Base-by-base conservation (phyloP, 2,888 invertebrate genomes). In the Oxyteleia sp. region DNA sequence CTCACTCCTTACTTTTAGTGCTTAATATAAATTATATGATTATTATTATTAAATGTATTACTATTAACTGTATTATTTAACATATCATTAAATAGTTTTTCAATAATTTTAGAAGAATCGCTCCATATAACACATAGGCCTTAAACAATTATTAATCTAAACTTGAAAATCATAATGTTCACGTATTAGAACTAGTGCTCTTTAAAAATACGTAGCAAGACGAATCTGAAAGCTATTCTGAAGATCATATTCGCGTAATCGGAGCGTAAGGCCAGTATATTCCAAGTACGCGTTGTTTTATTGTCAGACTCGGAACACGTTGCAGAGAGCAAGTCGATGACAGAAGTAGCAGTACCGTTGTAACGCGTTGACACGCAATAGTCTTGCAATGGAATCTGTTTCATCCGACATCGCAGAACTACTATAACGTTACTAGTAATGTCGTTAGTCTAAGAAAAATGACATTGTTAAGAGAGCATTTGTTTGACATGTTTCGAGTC, bases 171-270 rank as follows among this genome's bases (percentile, higher is more conserved):
- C 10, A 32, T 8, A 32, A 4, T 32, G 32, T 32, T 32, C 32
- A 32, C 10, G 32, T 18, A 35, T 32, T 18, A 35, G 55, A 55
- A 35, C 18, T 11, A 10, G 35, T 8, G 23, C 51, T 16, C 11
- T 29, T 43, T 20, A 57, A 7, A 35, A 32, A 59, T 47, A 29
- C 49, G 49, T 49, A 38, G 13, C 38, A 29, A 32, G 63, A 47
- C 47, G 59, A 71, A 71, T 59, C 49, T 38, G 26, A 49, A 59
- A 59, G 49, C 15, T 35, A 13, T 35, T 11, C 4, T n/a, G 45
- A 18, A 45, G 64, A 66, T 68, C 81, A 63, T 86, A 89, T 87
- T 88, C 90, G 89, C 89, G 87, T 90, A 89, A 72, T 85, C 87
- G 85, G 83, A 87, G 86, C 87, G 47, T 16, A 23, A 3, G 47